Base-by-base conservation (phyloP, 2,797 vertebrate genomes). In the Danio aesculapii region DNA sequence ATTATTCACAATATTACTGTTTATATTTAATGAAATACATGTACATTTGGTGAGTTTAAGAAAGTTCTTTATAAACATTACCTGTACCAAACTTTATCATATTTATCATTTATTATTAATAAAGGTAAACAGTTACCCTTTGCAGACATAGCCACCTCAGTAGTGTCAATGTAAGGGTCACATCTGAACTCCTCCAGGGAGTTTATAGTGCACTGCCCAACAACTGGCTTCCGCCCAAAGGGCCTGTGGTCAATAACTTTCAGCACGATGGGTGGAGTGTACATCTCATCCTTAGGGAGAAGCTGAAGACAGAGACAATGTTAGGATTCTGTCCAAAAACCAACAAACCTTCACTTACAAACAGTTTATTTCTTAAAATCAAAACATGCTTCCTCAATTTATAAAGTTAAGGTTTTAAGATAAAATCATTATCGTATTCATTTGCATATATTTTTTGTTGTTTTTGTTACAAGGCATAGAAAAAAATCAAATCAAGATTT, bases 201-300 rank as follows among this genome's bases (percentile, higher is more conserved):
- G 0, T 95, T 89, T 83, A 99, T 96, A 64, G 98, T 99, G 78
- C 97, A 98, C 80, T 99, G 98, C 78, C 98, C 98, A 1, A 99
- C 97, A 0, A 98, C 91, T 0, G 98, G 98, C 89, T 98, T 99
- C 88, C 98, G 93, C 66, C 98, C 98, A 84, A 99, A 99, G 0
- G 96, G 97, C 63, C 98, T 94, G 88, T 99, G 96, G 91, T 99
- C 98, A 21, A 99, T 93, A 68, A 99, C 96, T 93, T 99, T 99
- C 88, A 99, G 92, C 84, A 99, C 95, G 64, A 99, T 94, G 4
- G 98, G 97, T 39, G 98, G 98, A 0, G 94, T 96, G 90, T 99
- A 99, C 83, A 99, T 88, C 87, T 98, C 97, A 75, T 99, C 96
- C 87, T 99, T 99, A 58, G 98, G 98, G 81, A 99, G 90, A 81